Conservation (phyloP, 2,113 vertebrate genomes). For the Ornithorhynchus anatinus region DNA sequence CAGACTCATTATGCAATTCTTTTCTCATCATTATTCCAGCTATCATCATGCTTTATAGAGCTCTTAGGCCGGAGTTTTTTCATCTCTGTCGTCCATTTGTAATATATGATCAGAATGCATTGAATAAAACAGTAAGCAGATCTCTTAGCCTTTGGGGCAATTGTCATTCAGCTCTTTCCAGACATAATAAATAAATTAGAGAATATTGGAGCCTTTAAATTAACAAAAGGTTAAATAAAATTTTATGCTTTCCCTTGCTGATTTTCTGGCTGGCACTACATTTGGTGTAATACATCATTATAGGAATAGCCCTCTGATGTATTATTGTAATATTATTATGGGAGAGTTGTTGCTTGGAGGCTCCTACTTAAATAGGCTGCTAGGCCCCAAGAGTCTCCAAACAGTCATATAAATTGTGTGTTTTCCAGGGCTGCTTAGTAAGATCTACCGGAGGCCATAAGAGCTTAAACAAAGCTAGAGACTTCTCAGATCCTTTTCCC, state of each 20-base stretch:
- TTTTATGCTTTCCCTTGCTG: slow-evolving; percentile 60
- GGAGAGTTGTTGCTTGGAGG: slow-evolving; percentile 52
- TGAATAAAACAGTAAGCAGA: slow-evolving; percentile 3
- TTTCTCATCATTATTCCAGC: slow-evolving; percentile 1
- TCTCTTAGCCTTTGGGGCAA: slow-evolving; percentile 36
- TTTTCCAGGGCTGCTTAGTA: slow-evolving; percentile 32
- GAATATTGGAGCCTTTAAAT: slow-evolving; percentile 59
- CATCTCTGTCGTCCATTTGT: not conserved
- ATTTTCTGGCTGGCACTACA: slow-evolving; percentile 34
- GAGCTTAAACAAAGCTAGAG: slow-evolving; percentile 20
- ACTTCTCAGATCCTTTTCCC: slow-evolving; percentile 4
- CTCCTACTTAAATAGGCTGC: slow-evolving; percentile 41
- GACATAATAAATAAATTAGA: slow-evolving; percentile 66
- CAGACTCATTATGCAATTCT: not conserved
- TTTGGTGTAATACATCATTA: slow-evolving; percentile 63
- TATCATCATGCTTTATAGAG: not conserved
- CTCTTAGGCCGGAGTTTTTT: not conserved
- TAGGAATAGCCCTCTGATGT: slow-evolving; percentile 51
- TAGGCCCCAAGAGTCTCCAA: slow-evolving; percentile 33
- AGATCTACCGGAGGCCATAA: slow-evolving; percentile 11
- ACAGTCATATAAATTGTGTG: slow-evolving; percentile 42
- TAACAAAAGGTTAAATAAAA: slow-evolving; percentile 70
- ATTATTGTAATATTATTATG: slow-evolving; percentile 57
- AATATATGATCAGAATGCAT: slow-evolving; percentile 33
- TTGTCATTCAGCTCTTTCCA: slow-evolving; percentile 34